Evolutionary conservation across 1,140 invertebrate genomes (phyloP).

Genomic region (Drosophila nikananu): DNA sequence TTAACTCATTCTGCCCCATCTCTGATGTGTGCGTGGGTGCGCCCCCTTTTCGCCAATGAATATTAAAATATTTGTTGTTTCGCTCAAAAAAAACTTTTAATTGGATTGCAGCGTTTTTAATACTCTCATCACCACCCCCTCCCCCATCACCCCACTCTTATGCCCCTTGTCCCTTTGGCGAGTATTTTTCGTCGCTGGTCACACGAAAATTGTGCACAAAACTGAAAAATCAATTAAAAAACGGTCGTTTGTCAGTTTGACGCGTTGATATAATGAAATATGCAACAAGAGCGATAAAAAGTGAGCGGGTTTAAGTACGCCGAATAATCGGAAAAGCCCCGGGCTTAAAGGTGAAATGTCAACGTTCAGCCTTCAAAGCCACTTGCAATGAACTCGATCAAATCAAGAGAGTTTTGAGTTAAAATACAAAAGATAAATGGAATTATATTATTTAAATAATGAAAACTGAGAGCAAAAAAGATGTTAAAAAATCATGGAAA

Average conservation of each 20-base stretch:
- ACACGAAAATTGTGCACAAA: conserved; percentile 42
- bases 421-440: neutral
- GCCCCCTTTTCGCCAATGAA: conserved; percentile 52
- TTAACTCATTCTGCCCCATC: conserved; percentile 9
- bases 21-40: conserved; percentile 8
- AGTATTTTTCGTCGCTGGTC: conserved; percentile 18
- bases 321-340: neutral
- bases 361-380: neutral
- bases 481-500: neutral
- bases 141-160: too few species aligned
- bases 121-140: conserved; percentile 52
- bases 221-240: conserved; percentile 79
- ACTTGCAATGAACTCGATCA: neutral
- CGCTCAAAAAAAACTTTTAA: conserved; percentile 78
- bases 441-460: neutral
- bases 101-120: conserved; percentile 78
- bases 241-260: conserved; percentile 47
- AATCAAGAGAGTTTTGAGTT: neutral
- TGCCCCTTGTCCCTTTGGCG: neutral
- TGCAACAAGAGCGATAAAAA: conserved; percentile 25
- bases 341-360: neutral
- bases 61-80: conserved; percentile 69
- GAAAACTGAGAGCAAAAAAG: neutral
- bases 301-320: neutral
- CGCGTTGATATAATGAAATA: conserved; percentile 63